Base-by-base conservation (phyloP, 2,888 invertebrate species). In the Alloplasta piceator region DNA sequence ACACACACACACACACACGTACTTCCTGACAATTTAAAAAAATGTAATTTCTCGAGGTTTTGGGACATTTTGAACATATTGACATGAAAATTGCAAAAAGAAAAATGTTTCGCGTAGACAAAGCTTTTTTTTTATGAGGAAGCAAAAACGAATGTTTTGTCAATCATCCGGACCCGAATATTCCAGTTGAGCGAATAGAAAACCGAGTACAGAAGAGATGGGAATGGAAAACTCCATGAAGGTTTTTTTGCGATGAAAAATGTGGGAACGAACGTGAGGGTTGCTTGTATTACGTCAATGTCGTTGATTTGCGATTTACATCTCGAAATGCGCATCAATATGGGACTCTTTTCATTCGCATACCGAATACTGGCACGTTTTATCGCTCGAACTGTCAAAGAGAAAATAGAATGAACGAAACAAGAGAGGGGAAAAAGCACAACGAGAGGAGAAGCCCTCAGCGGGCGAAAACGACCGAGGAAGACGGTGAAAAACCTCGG, bases 301-400 rank as follows among this genome's bases (percentile, higher is more conserved):
- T 81, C 83, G 77, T 86, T 86, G 85, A 72, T 78, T 67, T 48
- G 68, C 85, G 84, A 88, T 89, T 89, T 86, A 82, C 88, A 87
- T 85, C 78, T 26, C 81, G 82, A 87, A 86, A 85, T 83, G 79
- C 83, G 82, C 82, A 82, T 81, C 68, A 76, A 85, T 86, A 82
- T 83, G 84, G 3, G 50, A 41, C 50, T 12, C 52, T 61, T 68
- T 70, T 41, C 71, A 75, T 79, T 66, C 77, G 80, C 80, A 56
- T 75, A 78, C 73, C 71, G 39, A 66, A 55, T 56, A 73, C 12
- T 50, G 5, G 50, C 56, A 46, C 67, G 56, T 14, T 16, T 55
- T 14, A 39, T 36, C 14, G 26, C 60, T 55, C 50, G n/a, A 9
- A 39, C 58, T 60, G 52, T 61, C 38, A n/a, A 36, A 38, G 41